A percentile compares a stretch with the other conserved stretches of the same genome.
Conservation (phyloP, 2,113 vertebrate species). For the Rana temporaria region DNA sequence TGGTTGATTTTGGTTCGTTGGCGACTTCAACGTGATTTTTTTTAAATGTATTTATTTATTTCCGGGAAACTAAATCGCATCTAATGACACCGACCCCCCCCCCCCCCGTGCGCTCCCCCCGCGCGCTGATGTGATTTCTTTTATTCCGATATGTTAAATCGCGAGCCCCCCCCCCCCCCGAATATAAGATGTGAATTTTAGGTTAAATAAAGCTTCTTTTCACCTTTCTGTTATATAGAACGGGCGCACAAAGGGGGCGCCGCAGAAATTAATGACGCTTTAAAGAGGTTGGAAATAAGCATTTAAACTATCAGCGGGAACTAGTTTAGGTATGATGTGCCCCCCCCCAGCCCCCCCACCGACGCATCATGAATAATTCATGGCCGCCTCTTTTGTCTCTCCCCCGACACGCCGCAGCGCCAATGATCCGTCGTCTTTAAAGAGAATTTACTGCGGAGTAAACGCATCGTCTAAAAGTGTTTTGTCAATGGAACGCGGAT, state of each 20-base stretch:
- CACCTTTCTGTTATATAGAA: constrained; percentile 62
- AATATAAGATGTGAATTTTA: constrained; percentile 67
- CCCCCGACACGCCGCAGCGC: not conserved
- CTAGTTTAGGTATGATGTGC: constrained; percentile 58
- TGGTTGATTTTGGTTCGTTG: constrained; percentile 73
- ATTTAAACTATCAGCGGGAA: constrained; percentile 73
- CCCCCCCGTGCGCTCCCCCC: no score
- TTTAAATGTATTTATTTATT: not conserved
- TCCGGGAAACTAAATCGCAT: constrained; percentile 13
- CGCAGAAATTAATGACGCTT: constrained; percentile 78
- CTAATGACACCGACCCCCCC: not conserved
- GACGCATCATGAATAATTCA: constrained; percentile 95
- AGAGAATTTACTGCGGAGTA: constrained; percentile 1
- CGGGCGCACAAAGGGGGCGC: constrained; percentile 59
- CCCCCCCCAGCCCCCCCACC: constrained; percentile 67
- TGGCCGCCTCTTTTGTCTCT: constrained; percentile 49
- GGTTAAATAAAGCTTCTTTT: constrained; percentile 73
- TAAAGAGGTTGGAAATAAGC: constrained; percentile 73
- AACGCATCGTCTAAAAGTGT: not conserved
- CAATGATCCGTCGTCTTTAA: not conserved
- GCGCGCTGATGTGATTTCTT: not conserved
- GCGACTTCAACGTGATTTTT: constrained; percentile 27
- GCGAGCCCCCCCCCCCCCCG: constrained; percentile 68
- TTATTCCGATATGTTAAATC: constrained; percentile 64
- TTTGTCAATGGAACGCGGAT: no score